Percentiles rank a stretch among this genome's conserved stretches.
phyloP scores from a whole-genome alignment of 2,797 vertebrate species.

The Anguilla megastoma region DNA sequence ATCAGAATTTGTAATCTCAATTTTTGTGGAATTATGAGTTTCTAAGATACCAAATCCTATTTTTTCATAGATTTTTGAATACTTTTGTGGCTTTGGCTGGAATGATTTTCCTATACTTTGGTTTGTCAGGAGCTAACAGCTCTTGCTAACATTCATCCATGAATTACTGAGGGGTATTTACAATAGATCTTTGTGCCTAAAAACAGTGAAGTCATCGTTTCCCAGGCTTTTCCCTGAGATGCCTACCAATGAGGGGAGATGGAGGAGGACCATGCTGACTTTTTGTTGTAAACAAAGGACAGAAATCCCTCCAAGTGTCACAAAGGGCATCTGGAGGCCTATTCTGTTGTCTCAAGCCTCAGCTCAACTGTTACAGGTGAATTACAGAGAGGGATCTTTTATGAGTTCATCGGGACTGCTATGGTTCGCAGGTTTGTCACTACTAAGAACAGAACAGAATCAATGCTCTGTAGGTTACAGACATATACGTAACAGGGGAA shows the following conservation, averaged over 20 bases:
- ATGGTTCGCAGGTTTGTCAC: not conserved
- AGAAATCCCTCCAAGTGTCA: slow-evolving; percentile 21
- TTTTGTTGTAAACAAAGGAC: slow-evolving; percentile 43
- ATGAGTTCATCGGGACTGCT: not conserved
- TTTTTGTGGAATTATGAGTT: not conserved
- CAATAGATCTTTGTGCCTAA: slow-evolving; percentile 35
- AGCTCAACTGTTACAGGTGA: slow-evolving; percentile 22
- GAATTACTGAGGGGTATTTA: slow-evolving; percentile 25
- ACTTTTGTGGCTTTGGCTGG: not conserved
- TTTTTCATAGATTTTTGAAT: not conserved
- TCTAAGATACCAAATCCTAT: not conserved
- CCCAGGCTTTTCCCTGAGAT: slow-evolving; percentile 64
- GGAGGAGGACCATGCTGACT: slow-evolving; percentile 31
- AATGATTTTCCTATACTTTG: not conserved
- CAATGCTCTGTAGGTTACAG: not conserved
- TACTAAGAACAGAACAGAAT: not conserved
- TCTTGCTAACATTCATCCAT: slow-evolving; percentile 19
- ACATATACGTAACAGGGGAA: not conserved
- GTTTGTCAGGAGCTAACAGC: not conserved
- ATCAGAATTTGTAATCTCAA: not conserved
- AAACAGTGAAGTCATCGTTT: slow-evolving; percentile 34
- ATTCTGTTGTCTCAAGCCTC: not conserved
- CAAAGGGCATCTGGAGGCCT: slow-evolving; percentile 15
- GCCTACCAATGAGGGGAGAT: slow-evolving; percentile 37
- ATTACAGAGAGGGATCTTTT: not conserved